Conservation (phyloP, 2,888 invertebrate genomes). For the Drosophila gaucha region DNA sequence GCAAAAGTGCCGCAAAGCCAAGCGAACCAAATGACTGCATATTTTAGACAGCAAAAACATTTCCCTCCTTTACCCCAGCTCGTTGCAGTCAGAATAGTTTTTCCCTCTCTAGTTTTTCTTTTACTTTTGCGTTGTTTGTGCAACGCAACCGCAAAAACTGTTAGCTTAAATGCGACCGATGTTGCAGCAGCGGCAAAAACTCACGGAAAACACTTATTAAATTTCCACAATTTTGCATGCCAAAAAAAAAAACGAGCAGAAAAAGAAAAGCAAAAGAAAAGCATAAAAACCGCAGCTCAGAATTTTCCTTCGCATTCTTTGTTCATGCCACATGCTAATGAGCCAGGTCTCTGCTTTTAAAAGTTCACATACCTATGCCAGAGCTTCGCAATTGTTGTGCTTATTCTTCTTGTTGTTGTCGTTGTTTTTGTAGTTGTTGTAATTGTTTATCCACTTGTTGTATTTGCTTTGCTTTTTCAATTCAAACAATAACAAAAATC, state of each 20-base stretch:
- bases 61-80: neutral
- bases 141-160: constrained; percentile 61
- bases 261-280: constrained; percentile 27
- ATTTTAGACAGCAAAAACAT: constrained; percentile 28
- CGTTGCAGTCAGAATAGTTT: constrained; percentile 28
- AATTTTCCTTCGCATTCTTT: constrained; percentile 31
- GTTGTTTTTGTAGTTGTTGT: constrained; percentile 13
- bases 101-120: constrained; percentile 3
- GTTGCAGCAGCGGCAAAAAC: constrained; percentile 31
- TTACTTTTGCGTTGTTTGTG: constrained; percentile 35
- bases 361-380: constrained; percentile 59
- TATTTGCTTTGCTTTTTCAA: constrained; percentile 28
- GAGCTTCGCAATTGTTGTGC: constrained; percentile 4
- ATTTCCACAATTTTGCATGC: constrained; percentile 69
- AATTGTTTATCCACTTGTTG: constrained; percentile 57
- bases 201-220: constrained; percentile 71
- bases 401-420: constrained; percentile 5
- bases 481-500: constrained; percentile 60
- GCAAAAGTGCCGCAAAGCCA: constrained; percentile 27
- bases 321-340: constrained; percentile 48
- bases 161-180: constrained; percentile 57
- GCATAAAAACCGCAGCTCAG: constrained; percentile 47
- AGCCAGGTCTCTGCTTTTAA: constrained; percentile 21
- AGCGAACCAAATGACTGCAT: constrained; percentile 43
- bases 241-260: constrained; percentile 41